phyloP scores from a whole-genome alignment of 2,888 invertebrate species.

The Yponomeuta plumbellus region DNA sequence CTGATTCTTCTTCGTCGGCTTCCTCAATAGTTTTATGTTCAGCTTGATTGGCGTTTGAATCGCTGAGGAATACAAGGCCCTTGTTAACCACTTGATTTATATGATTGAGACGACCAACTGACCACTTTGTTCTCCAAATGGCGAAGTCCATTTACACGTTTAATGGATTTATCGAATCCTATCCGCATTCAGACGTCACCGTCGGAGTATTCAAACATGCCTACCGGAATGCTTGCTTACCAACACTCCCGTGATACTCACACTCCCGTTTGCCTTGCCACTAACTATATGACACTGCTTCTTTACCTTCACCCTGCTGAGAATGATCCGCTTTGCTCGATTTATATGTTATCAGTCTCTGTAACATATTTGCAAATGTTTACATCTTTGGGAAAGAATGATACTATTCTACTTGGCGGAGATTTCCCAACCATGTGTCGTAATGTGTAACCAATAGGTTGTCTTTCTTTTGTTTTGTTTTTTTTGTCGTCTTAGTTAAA shows the following conservation, averaged over 20 bases:
- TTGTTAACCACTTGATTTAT: slow-evolving; percentile 28
- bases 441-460: background rate
- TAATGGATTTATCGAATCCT: slow-evolving; percentile 8
- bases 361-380: slow-evolving; percentile 6
- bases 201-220: background rate
- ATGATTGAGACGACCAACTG: slow-evolving; percentile 26
- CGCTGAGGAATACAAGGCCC: background rate
- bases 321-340: slow-evolving; percentile 74
- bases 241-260: slow-evolving; percentile 52
- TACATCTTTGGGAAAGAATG: background rate
- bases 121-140: slow-evolving; percentile 28
- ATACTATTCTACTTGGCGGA: slow-evolving; percentile 1
- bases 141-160: background rate
- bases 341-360: slow-evolving; percentile 31
- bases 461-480: background rate
- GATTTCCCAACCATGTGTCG: background rate
- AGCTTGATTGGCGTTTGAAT: slow-evolving; percentile 22
- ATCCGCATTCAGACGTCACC: background rate
- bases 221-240: slow-evolving; percentile 61
- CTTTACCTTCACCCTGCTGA: slow-evolving; percentile 62
- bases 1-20: slow-evolving; percentile 38
- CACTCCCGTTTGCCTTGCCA: slow-evolving; percentile 70
- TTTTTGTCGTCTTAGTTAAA: background rate
- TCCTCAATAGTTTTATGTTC: slow-evolving; percentile 42
- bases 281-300: slow-evolving; percentile 73